Conservation (phyloP, 2,113 vertebrate species). For the Muscicapa adusta region DNA sequence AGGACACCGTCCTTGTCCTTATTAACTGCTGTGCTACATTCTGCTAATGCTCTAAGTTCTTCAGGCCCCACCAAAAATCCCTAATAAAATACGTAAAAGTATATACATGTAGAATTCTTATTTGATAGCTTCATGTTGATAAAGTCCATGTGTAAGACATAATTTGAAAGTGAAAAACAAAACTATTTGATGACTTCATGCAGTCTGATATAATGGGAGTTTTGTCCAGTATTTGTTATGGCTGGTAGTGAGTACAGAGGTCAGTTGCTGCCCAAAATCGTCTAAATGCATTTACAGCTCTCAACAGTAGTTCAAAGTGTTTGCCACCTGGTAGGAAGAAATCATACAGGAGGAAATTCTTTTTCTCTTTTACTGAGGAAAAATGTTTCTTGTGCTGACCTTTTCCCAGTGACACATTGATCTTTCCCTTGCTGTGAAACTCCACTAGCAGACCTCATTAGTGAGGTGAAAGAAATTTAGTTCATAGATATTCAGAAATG, state of each 20-base stretch:
- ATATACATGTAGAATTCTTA: neutral
- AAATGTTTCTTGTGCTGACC: neutral
- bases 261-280: neutral
- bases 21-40: neutral
- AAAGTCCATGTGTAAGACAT: neutral
- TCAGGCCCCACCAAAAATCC: accelerated
- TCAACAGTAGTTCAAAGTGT: neutral
- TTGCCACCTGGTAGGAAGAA: neutral
- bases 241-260: neutral
- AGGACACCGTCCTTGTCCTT: neutral
- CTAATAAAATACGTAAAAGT: neutral
- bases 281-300: neutral
- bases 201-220: neutral
- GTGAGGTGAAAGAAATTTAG: neutral
- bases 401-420: neutral
- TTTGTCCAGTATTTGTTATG: neutral
- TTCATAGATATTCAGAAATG: neutral
- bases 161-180: neutral
- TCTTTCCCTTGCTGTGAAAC: slow-evolving; percentile 7
- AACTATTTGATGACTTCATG: neutral
- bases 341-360: neutral
- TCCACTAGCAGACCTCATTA: neutral
- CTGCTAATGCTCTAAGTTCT: neutral
- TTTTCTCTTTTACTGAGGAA: neutral
- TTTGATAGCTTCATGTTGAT: neutral